phyloP scores from a whole-genome alignment of 35 echinoderm and acorn worm species.

The Apostichopus parvimensis region DNA sequence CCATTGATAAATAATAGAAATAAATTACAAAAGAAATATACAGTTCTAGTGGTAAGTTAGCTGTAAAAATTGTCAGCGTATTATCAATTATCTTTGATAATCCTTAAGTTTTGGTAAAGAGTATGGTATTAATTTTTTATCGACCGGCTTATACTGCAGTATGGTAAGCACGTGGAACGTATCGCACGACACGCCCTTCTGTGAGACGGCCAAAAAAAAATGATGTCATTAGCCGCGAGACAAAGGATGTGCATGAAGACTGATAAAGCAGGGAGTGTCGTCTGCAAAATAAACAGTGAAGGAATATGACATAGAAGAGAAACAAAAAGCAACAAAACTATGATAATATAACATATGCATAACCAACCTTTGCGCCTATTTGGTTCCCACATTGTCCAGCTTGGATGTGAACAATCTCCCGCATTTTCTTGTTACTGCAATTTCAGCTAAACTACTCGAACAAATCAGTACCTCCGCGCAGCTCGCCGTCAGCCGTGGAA shows the following conservation, averaged over 20 bases:
- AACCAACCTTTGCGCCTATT: conserved; percentile 85
- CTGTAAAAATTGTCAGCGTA: too few species aligned
- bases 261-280: not conserved
- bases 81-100: too few species aligned
- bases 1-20: too few species aligned
- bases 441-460: not conserved
- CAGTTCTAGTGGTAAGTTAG: too few species aligned
- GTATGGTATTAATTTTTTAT: too few species aligned
- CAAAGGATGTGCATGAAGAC: not conserved
- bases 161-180: not conserved
- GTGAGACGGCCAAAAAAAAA: not conserved
- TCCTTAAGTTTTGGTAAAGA: too few species aligned
- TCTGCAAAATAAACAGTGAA: not conserved
- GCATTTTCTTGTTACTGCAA: conserved; percentile 52
- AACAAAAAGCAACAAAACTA: not conserved
- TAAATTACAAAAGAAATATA: too few species aligned
- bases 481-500: not conserved
- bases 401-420: conserved; percentile 58
- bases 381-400: conserved; percentile 92
- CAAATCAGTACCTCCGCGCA: not conserved
- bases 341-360: not conserved
- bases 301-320: not conserved
- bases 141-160: not conserved
- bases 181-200: not conserved
- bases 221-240: not conserved